Conservation (phyloP, 1,140 invertebrate species). For the Drosophila pachea region DNA sequence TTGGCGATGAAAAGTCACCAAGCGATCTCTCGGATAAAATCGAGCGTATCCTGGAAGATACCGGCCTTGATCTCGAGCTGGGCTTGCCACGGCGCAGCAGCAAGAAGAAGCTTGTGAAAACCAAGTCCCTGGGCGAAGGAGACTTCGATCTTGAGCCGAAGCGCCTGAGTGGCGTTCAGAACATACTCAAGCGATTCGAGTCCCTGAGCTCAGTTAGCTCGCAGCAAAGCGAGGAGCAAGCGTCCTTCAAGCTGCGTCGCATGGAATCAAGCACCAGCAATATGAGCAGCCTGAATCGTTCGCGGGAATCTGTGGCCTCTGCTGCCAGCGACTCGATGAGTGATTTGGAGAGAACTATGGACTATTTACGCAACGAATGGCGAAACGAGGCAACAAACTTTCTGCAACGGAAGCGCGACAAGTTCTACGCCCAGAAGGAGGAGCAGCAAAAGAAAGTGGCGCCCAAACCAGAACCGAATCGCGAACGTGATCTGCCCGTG, state of each 20-base stretch:
- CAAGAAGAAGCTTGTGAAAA: conserved; percentile 69
- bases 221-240: conserved; percentile 56
- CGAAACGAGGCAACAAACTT: conserved; percentile 75
- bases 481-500: conserved; percentile 39
- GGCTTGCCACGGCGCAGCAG: conserved; percentile 55
- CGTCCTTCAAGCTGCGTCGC: conserved; percentile 65
- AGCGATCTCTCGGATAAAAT: conserved; percentile 77
- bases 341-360: conserved; percentile 75
- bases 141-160: conserved; percentile 54
- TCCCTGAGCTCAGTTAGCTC: conserved; percentile 70
- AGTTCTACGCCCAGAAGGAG: conserved; percentile 63
- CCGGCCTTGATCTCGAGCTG: conserved; percentile 65
- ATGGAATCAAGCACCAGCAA: conserved; percentile 75
- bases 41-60: conserved; percentile 70
- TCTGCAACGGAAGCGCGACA: conserved; percentile 70
- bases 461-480: conserved; percentile 16
- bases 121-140: conserved; percentile 70
- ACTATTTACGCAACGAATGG: conserved; percentile 74
- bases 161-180: conserved; percentile 63
- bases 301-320: conserved; percentile 60
- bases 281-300: conserved; percentile 65
- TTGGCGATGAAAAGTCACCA: conserved; percentile 73
- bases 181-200: conserved; percentile 71
- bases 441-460: conserved; percentile 43
- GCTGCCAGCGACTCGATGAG: conserved; percentile 59